Percentiles rank a stretch among this genome's conserved stretches.
Conservation (phyloP, 2,113 vertebrate genomes). For the Speoplatyrhinus poulsoni region DNA sequence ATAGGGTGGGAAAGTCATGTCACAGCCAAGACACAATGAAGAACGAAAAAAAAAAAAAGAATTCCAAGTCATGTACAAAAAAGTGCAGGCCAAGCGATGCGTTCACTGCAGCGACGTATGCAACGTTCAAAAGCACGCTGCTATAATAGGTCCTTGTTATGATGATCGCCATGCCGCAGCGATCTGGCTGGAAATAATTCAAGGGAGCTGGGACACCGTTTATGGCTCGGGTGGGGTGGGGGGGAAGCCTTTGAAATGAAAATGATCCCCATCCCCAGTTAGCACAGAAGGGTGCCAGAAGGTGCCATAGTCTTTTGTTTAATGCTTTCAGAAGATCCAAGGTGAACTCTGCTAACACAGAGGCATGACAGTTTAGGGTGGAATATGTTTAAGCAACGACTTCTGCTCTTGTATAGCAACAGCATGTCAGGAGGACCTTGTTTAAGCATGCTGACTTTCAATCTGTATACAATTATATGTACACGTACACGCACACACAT, state of each 20-base stretch:
- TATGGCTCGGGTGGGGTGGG: background rate
- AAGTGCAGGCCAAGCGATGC: conserved; percentile 13
- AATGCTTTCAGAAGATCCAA: background rate
- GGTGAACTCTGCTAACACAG: too few relatives aligned
- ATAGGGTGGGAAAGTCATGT: background rate
- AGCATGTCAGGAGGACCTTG: too few relatives aligned
- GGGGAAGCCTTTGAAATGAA: conserved; percentile 25
- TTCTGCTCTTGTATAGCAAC: too few relatives aligned
- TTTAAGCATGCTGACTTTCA: too few relatives aligned
- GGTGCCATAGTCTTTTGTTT: background rate
- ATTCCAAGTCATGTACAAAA: conserved; percentile 34
- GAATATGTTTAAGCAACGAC: too few relatives aligned
- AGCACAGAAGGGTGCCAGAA: background rate
- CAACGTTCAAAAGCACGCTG: conserved; percentile 24
- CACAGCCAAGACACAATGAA: conserved; percentile 25
- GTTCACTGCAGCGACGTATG: conserved; percentile 18
- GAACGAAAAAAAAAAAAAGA: conserved; percentile 8
- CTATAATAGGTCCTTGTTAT: conserved; percentile 50
- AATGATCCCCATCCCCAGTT: conserved; percentile 19
- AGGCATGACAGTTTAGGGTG: too few relatives aligned
- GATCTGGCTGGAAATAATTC: conserved; percentile 15
- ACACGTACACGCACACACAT: too few relatives aligned
- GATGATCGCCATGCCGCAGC: conserved; percentile 16
- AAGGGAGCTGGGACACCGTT: background rate
- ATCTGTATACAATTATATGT: too few relatives aligned